Percentiles rank a stretch among this genome's conserved stretches.
Conservation (phyloP, 1,140 invertebrate genomes). For the Lepidurus arcticus region DNA sequence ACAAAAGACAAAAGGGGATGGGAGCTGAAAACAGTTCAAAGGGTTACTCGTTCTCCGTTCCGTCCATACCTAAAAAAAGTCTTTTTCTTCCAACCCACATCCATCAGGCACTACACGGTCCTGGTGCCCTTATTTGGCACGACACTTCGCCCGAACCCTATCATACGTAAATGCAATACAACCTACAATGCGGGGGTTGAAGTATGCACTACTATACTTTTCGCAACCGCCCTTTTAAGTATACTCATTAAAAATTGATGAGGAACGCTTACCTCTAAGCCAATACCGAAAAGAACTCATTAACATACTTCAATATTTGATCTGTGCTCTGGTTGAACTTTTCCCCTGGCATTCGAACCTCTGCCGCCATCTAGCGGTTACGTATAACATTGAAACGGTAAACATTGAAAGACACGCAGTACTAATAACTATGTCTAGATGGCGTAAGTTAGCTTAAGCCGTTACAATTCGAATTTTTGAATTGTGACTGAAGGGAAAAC, state of each 20-base stretch:
- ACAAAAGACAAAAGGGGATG: not conserved
- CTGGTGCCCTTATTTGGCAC: not conserved
- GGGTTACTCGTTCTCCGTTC: not conserved
- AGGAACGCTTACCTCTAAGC: not conserved
- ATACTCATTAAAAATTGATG: conserved; percentile 12
- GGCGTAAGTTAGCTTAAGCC: not conserved
- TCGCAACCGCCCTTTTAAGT: not conserved
- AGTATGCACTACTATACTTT: not conserved
- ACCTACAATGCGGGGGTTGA: not conserved
- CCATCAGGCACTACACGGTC: not conserved
- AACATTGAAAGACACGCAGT: too few relatives aligned
- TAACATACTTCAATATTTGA: not conserved
- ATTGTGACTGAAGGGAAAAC: not conserved
- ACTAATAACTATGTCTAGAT: not conserved
- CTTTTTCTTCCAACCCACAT: not conserved
- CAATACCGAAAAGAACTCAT: not conserved
- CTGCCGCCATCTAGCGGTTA: too few relatives aligned
- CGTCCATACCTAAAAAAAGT: not conserved
- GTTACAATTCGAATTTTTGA: not conserved
- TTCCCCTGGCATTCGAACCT: too few relatives aligned
- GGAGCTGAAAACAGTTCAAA: conserved; percentile 19
- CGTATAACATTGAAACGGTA: too few relatives aligned
- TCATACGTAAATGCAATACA: not conserved
- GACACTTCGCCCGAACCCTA: not conserved
- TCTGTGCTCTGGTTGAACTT: not conserved